phyloP scores from a whole-genome alignment of 2,113 vertebrate species.

The Mesembrinibis cayennensis region DNA sequence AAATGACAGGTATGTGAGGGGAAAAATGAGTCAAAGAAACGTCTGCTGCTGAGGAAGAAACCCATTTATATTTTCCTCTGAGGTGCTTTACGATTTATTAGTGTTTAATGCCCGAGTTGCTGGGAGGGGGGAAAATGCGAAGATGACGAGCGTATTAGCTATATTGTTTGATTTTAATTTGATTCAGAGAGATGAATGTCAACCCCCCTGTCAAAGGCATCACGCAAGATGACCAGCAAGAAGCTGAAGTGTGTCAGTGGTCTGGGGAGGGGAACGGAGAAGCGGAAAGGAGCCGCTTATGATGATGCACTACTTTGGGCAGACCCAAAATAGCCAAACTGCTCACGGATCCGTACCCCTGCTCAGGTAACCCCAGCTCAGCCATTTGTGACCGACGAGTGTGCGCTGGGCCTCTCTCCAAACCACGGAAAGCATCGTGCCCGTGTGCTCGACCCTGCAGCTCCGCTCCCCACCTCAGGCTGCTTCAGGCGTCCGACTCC shows the following conservation, averaged over 20 bases:
- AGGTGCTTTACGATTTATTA: neutral
- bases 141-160: neutral
- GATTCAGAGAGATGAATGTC: neutral
- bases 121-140: neutral
- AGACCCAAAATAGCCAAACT: neutral
- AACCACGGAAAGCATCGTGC: accelerated
- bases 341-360: neutral
- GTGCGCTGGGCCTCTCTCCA: neutral
- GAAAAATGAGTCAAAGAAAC: neutral
- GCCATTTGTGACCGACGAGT: neutral
- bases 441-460: neutral
- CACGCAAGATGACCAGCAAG: neutral
- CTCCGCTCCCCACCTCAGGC: neutral
- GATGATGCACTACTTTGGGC: neutral
- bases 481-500: neutral
- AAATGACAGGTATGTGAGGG: neutral
- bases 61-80: neutral
- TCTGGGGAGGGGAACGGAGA: neutral
- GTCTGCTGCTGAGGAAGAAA: neutral
- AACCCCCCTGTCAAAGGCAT: neutral
- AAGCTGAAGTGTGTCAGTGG: neutral
- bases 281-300: neutral
- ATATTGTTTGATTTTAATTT: neutral
- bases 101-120: neutral
- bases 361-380: neutral